phyloP scores from a whole-genome alignment of 2,888 invertebrate species.

The Callinectes sapidus region DNA sequence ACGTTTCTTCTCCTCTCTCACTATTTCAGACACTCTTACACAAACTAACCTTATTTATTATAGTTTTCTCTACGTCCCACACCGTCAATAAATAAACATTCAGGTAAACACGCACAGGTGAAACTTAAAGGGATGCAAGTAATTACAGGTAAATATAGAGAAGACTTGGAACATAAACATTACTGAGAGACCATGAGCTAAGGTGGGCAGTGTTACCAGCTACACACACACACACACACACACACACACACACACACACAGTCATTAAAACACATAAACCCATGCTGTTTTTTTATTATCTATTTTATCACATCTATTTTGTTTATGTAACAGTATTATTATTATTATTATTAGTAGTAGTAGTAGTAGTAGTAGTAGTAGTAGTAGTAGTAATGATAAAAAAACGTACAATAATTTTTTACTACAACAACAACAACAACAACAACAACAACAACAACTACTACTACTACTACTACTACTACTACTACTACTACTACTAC shows the following conservation, averaged over 20 bases:
- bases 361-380: too few species aligned
- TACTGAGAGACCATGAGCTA: background rate
- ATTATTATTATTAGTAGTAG: background rate
- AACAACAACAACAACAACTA: too few species aligned
- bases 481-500: too few species aligned
- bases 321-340: background rate
- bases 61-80: background rate
- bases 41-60: background rate
- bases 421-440: too few species aligned
- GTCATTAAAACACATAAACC: background rate
- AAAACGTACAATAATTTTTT: too few species aligned
- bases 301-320: background rate
- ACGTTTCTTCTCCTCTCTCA: background rate
- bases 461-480: too few species aligned
- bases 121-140: background rate
- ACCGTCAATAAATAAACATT: background rate
- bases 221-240: too few species aligned
- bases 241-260: too few species aligned
- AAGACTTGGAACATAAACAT: background rate
- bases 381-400: too few species aligned
- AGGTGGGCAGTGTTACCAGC: too few species aligned
- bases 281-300: background rate
- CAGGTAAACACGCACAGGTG: background rate
- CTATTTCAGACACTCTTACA: constrained; percentile 11
- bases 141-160: background rate